Base-by-base conservation (phyloP, 1,140 invertebrate species). In the Spodoptera litura region DNA sequence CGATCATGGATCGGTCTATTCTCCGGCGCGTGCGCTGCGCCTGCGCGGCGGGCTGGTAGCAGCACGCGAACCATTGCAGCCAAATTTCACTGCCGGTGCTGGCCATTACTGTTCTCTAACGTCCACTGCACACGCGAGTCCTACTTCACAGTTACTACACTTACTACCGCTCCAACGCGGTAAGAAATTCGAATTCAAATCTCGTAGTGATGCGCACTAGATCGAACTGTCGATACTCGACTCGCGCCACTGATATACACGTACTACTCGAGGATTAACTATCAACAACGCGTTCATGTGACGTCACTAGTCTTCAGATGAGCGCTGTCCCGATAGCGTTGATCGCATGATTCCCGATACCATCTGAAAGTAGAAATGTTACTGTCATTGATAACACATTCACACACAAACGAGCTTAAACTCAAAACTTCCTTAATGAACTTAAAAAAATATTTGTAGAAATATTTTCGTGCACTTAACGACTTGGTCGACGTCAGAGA, bases 1-100 rank as follows among this genome's bases (percentile, higher is more conserved):
- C 97, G 87, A 99, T 99, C 98, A 98, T 98, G 55, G 97, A 98
- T 49, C 98, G 95, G 92, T 99, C 98, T 95, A 99, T 98, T 93
- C 97, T 96, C 83, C 96, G 95, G 56, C 96, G 95, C 83, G 96
- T 95, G 76, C 96, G 94, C 84, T 96, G 96, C 81, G 95, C 95
- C 66, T 96, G 95, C 72, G 95, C 95, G 58, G 96, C 96, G 61
- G 96, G 96, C 86, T 97, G 97, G 83, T 97, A 95, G 89, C 97
- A 98, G 92, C 97, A 98, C 12, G 97, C 97, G 91, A 98, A 98
- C 96, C 97, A 98, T 85, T 98, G 97, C 80, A 98, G 95, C 97
- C 97, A 97, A 85, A 98, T 96, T 88, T 98, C 97, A 83, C 97
- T 96, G 56, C 97, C 96, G 51, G 95, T 96, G 84, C 95, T 96